Conservation (phyloP, 2,797 vertebrate genomes). For the Syndactyla subalaris region DNA sequence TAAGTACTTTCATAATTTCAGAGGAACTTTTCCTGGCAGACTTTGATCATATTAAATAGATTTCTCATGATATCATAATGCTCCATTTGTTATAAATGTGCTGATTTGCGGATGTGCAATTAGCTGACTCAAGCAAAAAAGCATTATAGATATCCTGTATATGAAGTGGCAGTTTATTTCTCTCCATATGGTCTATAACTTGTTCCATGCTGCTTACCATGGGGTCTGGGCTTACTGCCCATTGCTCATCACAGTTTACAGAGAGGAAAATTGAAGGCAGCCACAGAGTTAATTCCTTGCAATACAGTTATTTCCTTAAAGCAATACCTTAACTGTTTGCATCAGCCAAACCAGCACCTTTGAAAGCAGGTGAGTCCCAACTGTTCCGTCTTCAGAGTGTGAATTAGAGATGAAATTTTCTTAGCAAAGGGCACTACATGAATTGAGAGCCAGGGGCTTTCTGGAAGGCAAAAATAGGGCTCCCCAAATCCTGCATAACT, state of each 20-base stretch:
- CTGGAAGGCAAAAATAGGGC: neutral
- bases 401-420: neutral
- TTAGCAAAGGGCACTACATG: neutral
- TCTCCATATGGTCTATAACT: conserved; percentile 67
- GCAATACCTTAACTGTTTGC: conserved; percentile 3
- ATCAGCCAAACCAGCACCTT: neutral
- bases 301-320: neutral
- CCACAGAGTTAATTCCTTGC: conserved; percentile 44
- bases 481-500: neutral
- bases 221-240: conserved; percentile 64
- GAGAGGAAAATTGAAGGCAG: conserved; percentile 42
- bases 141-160: conserved; percentile 15
- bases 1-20: conserved; percentile 24
- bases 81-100: conserved; percentile 40
- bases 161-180: conserved; percentile 65
- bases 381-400: neutral
- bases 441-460: neutral
- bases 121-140: conserved; percentile 58
- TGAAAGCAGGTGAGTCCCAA: conserved; percentile 13
- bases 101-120: conserved; percentile 55
- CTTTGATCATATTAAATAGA: conserved; percentile 44
- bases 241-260: conserved; percentile 42
- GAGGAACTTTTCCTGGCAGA: conserved; percentile 37
- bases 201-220: conserved; percentile 55
- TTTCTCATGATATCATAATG: conserved; percentile 9